Evolutionary conservation across 2,888 invertebrate species (phyloP), one percentile per base, ranked within the genome.

Genomic region (Drosophila longiperda): DNA sequence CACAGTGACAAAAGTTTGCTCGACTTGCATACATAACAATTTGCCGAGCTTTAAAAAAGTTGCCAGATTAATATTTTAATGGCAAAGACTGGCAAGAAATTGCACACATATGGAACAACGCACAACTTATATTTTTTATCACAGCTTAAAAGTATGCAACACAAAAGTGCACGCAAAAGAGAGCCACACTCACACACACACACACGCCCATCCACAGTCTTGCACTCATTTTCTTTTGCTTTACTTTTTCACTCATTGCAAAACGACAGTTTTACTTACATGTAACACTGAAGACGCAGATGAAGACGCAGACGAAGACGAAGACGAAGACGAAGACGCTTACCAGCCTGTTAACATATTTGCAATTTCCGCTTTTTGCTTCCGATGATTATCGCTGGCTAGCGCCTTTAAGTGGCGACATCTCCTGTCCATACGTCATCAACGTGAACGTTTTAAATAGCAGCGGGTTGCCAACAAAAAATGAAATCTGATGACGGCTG

Each of bases 361-460:
- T 90, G 78, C 87, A 90, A 91, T 91, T 91, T 91, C 90, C 91
- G 86, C 77, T 78, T 52, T 55, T 65, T 70, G 80, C 78, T 83
- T 82, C 80, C 86, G 80, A 23, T 45, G 45, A 26, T 68, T 66
- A 62, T 75, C 70, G 70, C 48, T 79, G 71, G 75, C 65, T 62
- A 63, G 40, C 72, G 78, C 69, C 55, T 62, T 79, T 73, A 81
- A 78, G 78, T 81, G 81, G 66, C 82, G 69, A 77, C 65, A 77
- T 74, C 75, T 57, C 78, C 52, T 82, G 78, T 73, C 84, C 78
- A 63, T 78, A 66, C 72, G 65, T 64, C 68, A 64, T 63, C 58
- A 45, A 36, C 60, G 33, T 67, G 49, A 52, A 54, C 61, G 63
- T 81, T 73, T 45, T 73, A 83, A 83, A 83, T 63, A 78, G 65